phyloP scores from a whole-genome alignment of 2,113 vertebrate genomes.

The Chlorocebus sabaeus region DNA sequence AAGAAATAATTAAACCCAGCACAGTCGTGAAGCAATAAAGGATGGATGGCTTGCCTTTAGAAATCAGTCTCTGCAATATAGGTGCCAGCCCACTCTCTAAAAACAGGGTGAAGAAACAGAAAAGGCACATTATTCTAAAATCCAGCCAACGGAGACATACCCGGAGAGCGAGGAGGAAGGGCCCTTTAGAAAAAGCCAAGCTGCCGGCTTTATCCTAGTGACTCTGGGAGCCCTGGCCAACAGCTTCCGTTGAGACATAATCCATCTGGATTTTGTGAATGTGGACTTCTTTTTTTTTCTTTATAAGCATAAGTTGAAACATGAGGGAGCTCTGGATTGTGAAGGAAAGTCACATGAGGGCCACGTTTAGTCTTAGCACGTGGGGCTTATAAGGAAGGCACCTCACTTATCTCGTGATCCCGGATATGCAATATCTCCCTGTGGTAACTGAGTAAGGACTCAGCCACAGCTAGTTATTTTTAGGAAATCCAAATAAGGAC shows the following conservation, averaged over 20 bases:
- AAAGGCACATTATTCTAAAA: background rate
- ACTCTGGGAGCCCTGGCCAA: background rate
- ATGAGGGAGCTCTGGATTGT: background rate
- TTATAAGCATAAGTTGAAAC: background rate
- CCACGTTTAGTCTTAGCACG: background rate
- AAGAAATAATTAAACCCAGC: background rate
- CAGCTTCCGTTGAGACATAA: background rate
- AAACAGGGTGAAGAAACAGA: background rate
- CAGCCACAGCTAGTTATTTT: background rate
- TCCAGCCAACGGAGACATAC: background rate
- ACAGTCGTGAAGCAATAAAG: background rate
- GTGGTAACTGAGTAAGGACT: background rate
- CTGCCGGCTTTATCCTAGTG: background rate
- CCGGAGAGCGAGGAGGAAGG: background rate
- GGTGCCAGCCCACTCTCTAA: background rate
- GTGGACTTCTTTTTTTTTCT: background rate
- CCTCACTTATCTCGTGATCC: background rate
- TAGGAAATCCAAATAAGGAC: background rate
- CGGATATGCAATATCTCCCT: background rate
- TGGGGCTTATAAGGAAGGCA: background rate
- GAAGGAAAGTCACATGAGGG: background rate
- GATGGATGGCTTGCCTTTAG: background rate
- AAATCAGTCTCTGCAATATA: background rate
- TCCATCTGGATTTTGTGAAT: background rate
- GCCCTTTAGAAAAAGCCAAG: background rate